These are phyloP conservation scores for Oryzias sinensis DNA, from an alignment of 2,797 vertebrate species.

Conservation along the genomic window DNA sequence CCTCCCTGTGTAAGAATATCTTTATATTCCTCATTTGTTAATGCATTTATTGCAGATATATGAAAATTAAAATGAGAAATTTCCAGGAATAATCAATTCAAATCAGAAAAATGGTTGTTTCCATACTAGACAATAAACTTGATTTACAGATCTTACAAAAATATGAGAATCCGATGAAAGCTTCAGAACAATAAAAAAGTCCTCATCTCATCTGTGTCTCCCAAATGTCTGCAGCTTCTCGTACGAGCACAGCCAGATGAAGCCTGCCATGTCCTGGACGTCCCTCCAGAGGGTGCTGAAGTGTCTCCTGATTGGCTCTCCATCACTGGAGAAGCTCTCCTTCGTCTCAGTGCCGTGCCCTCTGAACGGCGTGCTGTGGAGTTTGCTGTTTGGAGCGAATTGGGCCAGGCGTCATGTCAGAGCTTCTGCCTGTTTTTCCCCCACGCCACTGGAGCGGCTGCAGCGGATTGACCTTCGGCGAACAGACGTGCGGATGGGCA, in stretches of 20 bases:
- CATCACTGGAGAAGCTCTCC: constrained; percentile 64
- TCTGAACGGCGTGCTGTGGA: constrained; percentile 65
- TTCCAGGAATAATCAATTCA: too few relatives aligned
- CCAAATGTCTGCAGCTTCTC: constrained; percentile 63
- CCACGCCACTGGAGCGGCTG: constrained; percentile 42
- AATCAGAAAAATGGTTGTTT: not conserved
- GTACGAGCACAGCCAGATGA: constrained; percentile 60
- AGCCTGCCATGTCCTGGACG: constrained; percentile 44
- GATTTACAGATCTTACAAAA: not conserved
- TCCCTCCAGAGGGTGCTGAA: constrained; percentile 63
- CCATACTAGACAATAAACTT: not conserved
- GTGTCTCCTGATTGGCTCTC: constrained; percentile 69
- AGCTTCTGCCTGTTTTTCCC: not conserved
- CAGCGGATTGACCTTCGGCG: constrained; percentile 53
- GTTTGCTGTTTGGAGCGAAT: constrained; percentile 25
- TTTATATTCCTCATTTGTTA: not conserved
- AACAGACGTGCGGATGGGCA: constrained; percentile 63
- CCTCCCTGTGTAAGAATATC: not conserved
- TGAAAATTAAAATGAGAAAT: not conserved
- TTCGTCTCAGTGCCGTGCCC: constrained; percentile 74
- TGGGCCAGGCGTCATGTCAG: not conserved
- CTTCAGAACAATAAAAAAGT: not conserved
- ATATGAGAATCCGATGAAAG: not conserved
- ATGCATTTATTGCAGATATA: not conserved
- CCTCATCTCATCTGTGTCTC: constrained; percentile 18